Conservation (phyloP, 2,797 vertebrate species). For the Sebastolobus altivelis region DNA sequence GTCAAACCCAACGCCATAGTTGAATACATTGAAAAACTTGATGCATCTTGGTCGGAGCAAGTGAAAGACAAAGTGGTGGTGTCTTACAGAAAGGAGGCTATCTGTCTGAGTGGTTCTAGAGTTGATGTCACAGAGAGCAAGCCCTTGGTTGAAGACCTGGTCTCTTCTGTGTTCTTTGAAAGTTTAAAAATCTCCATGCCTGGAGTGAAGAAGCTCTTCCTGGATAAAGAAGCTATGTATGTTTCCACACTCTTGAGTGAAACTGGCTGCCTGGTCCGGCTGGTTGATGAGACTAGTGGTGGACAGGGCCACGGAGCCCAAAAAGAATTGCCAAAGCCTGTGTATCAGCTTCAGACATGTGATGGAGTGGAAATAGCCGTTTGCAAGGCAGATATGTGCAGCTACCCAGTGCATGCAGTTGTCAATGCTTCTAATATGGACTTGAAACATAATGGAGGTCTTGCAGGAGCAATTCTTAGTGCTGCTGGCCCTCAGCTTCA, state of each 20-base stretch:
- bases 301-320: conserved; percentile 7
- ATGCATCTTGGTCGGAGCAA: conserved; percentile 54
- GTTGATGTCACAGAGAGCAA: conserved; percentile 68
- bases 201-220: conserved; percentile 86
- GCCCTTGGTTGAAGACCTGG: conserved; percentile 49
- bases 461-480: conserved; percentile 78
- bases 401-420: conserved; percentile 83
- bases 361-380: conserved; percentile 83
- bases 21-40: conserved; percentile 80
- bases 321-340: not conserved
- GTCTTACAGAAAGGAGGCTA: conserved; percentile 65
- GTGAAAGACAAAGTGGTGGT: conserved; percentile 69
- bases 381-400: conserved; percentile 84
- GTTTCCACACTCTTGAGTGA: conserved; percentile 45
- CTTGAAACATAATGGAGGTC: conserved; percentile 78
- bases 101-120: conserved; percentile 86
- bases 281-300: conserved; percentile 68
- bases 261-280: conserved; percentile 83
- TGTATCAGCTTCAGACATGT: conserved; percentile 59
- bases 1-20: conserved; percentile 64
- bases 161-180: conserved; percentile 72
- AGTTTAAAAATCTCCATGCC: conserved; percentile 77
- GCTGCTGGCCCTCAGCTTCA: conserved; percentile 89
- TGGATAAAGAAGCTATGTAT: conserved; percentile 69
- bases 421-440: conserved; percentile 82